A percentile compares a stretch with the other conserved stretches of the same genome.
Evolutionary conservation across 2,113 vertebrate genomes (phyloP).

Genomic region (Pangasianodon gigas): DNA sequence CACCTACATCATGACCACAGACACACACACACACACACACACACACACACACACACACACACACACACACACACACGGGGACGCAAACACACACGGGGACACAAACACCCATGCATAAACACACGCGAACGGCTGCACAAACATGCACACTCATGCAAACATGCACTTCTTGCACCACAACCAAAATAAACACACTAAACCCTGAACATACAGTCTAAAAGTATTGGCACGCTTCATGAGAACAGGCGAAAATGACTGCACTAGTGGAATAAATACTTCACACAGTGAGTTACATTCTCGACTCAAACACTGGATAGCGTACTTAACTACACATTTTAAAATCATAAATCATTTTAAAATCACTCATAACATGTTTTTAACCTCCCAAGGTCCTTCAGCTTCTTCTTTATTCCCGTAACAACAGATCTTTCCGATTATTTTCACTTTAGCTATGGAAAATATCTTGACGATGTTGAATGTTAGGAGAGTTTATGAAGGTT

Average conservation of each 20-base stretch:
- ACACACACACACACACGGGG: background rate
- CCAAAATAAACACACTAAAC: background rate
- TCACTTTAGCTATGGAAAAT: no score
- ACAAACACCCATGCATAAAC: slow-evolving; percentile 12
- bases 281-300: no score
- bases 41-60: slow-evolving; percentile 8
- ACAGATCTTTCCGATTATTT: no score
- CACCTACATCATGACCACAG: slow-evolving; percentile 18
- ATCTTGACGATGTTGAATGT: no score
- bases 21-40: background rate
- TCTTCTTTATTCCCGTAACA: no score
- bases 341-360: no score
- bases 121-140: slow-evolving; percentile 2
- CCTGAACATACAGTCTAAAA: background rate
- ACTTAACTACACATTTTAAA: no score
- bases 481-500: no score
- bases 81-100: background rate
- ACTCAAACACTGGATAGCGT: no score
- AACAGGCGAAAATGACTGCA: background rate
- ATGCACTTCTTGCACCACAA: background rate
- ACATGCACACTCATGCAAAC: slow-evolving; percentile 16
- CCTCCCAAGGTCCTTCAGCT: no score
- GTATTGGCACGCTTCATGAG: background rate
- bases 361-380: background rate
- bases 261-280: background rate